These are phyloP conservation scores for Lycocorax pyrrhopterus DNA, from an alignment of 2,113 vertebrate genomes.

Conservation along the genomic window DNA sequence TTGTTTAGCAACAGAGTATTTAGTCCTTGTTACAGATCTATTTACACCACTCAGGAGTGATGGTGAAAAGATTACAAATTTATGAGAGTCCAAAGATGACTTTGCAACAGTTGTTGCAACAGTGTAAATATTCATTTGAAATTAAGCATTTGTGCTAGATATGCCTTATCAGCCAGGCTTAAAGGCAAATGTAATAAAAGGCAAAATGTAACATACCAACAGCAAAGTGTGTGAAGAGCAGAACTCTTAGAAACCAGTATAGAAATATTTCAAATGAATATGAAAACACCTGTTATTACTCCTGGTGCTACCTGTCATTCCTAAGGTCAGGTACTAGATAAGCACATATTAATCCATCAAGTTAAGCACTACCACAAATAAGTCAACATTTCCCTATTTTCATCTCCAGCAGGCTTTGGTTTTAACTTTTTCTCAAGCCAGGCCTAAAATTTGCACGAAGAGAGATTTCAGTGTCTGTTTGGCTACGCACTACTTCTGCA, in stretches of 20 bases:
- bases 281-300: neutral
- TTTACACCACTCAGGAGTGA: neutral
- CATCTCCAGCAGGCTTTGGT: neutral
- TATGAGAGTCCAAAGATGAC: conserved; percentile 4
- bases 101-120: neutral
- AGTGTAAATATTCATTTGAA: neutral
- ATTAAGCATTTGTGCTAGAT: neutral
- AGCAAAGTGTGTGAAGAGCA: neutral
- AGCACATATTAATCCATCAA: neutral
- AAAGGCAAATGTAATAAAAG: neutral
- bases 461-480: neutral
- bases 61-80: neutral
- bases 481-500: neutral
- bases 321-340: neutral
- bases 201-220: neutral
- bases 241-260: neutral
- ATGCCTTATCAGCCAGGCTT: neutral
- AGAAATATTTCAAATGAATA: neutral
- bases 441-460: conserved; percentile 18
- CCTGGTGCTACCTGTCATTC: neutral
- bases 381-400: neutral
- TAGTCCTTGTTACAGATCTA: neutral
- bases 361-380: neutral
- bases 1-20: conserved; percentile 13
- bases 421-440: conserved; percentile 19